Percentiles rank a stretch among this genome's conserved stretches.
Evolutionary conservation across 2,888 invertebrate species (phyloP).

Genomic region (Lomographa bimaculata): DNA sequence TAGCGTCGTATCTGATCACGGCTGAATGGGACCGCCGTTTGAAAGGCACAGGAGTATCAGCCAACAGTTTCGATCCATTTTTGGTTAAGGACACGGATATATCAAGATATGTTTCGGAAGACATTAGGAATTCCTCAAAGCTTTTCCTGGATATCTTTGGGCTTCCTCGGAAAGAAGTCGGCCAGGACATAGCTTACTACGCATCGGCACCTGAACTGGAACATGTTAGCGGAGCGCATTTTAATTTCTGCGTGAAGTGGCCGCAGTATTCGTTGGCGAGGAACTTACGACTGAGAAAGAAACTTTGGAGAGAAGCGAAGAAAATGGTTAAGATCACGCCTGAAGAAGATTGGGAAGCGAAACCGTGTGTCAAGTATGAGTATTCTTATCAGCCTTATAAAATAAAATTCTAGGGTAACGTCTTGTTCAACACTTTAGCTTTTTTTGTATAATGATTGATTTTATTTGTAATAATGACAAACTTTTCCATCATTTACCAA

Average conservation of each 20-base stretch:
- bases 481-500: too few species aligned
- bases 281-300: slow-evolving; percentile 45
- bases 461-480: too few species aligned
- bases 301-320: slow-evolving; percentile 63
- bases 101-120: slow-evolving; percentile 46
- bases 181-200: slow-evolving; percentile 56
- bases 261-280: slow-evolving; percentile 55
- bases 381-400: too few species aligned
- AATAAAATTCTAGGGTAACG: too few species aligned
- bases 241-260: slow-evolving; percentile 59
- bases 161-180: slow-evolving; percentile 58
- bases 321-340: slow-evolving; percentile 51
- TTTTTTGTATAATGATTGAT: too few species aligned
- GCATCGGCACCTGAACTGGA: slow-evolving; percentile 53
- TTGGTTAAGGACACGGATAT: slow-evolving; percentile 61
- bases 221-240: slow-evolving; percentile 55
- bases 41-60: slow-evolving; percentile 84
- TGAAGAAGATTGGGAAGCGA: slow-evolving; percentile 39
- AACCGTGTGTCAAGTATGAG: neutral
- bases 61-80: slow-evolving; percentile 85
- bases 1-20: slow-evolving; percentile 85
- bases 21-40: slow-evolving; percentile 82
- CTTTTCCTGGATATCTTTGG: slow-evolving; percentile 55
- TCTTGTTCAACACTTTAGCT: too few species aligned
- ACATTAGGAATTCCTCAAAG: slow-evolving; percentile 41